Base-by-base conservation (phyloP, 1,140 invertebrate species). In the Branchinecta lynchi region DNA sequence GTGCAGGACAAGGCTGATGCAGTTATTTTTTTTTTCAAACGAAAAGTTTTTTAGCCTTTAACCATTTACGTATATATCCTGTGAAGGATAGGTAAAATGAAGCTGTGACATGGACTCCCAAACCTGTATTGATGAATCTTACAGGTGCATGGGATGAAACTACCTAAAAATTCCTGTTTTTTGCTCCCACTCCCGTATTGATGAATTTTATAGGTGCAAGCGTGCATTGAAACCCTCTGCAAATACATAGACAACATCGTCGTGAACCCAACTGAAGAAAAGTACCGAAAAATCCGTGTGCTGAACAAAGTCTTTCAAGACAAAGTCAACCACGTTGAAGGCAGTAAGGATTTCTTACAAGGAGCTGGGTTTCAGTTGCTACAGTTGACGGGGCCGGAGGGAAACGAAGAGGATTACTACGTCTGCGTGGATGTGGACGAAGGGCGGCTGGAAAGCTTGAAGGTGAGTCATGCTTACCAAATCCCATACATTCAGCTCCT, bases 191-290 rank as follows among this genome's bases (percentile, higher is more conserved):
- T 69, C 1, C 32, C 5, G 32, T 5, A 32, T 5, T 32, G 2
- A 32, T 32, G 32, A 32, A 32, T 32, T 72, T 68, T 72, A 44
- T 75, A 88, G 86, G 81, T 91, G 8, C 85, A 86, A 68, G 81
- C 83, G 7, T 92, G 93, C 76, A 83, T 94, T 8, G 89, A 94
- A 73, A 93, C 89, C 7, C 77, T 97, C 7, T 85, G 84, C 74
- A 93, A 91, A 78, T 96, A 96, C 80, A 79, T 96, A 70, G 89
- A 93, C 75, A 97, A 97, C 78, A 88, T 96, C 21, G 82, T 93
- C 15, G 84, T 85, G 17, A 84, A 93, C 79, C 92, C 92, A 0
- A 81, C 82, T 9, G 90, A 95, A 75, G 86, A 90, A 73, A 97
- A 96, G 76, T 96, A 87, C 78, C 86, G 87, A 73, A 93, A 91